Evolutionary conservation across 2,797 vertebrate species (phyloP), one percentile per base, ranked within the genome.

Genomic region (Acrocephalus scirpaceus): DNA sequence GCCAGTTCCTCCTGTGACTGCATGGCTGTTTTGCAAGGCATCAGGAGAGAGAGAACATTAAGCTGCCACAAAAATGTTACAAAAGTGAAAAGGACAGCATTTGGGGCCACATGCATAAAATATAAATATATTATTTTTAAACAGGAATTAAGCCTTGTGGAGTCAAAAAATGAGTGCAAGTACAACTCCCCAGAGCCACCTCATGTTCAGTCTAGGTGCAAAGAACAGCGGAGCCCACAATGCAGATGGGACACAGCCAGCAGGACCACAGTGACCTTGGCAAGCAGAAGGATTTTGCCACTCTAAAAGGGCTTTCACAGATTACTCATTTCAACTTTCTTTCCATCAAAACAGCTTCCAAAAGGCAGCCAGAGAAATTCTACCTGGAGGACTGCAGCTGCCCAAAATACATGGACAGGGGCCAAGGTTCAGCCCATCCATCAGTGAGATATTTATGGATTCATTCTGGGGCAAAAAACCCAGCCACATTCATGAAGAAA

Each of bases 1-100:
- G 42, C 26, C 88, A 72, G 88, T 11, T 91, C 86, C 93, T 96
- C 90, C 92, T 69, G 77, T 57, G 88, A 84, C 78, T 91, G 83
- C 80, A 36, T 4, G 86, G 90, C 66, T 82, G 67, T 62, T 86
- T 56, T n/a, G 77, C 91, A 82, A 88, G 66, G 61, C 93, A 82
- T 92, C 73, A 73, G 70, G 73, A 84, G 79, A 82, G 11, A 75
- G 56, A 53, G 71, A 95, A 76, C 74, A 93, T 73, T 92, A 84
- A 44, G 61, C 74, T 82, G 83, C 92, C 93, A 82, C 16, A 3
- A 83, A 90, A 92, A 92, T 0, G 16, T 65, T 85, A 91, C 65
- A n/a, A 47, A 69, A 88, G 57, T 53, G 32, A 64, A 60, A 92
- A 94, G 30, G 71, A 86, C 86, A 84, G 50, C 78, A 87, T 91